A percentile compares a stretch with the other conserved stretches of the same genome.
Evolutionary conservation across 2,888 invertebrate species (phyloP).

Genomic region (Andrena chrysosceles): DNA sequence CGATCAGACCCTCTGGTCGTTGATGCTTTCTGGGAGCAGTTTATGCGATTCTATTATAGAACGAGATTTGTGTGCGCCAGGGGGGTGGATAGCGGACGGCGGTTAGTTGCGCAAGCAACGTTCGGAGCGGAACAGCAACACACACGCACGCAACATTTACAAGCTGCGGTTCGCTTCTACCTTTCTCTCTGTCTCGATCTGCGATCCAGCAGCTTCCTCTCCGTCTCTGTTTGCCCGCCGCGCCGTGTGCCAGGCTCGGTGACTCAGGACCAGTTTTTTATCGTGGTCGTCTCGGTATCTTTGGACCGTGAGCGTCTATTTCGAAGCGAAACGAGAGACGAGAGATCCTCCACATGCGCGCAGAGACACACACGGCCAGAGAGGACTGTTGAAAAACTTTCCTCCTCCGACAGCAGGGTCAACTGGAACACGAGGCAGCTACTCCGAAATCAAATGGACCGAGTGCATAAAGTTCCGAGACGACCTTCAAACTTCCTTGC

Average conservation of each 20-base stretch:
- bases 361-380: neutral
- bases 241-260: conserved; percentile 36
- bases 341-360: conserved; percentile 5
- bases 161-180: conserved; percentile 45
- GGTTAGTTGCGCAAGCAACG: conserved; percentile 70
- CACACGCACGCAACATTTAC: conserved; percentile 60
- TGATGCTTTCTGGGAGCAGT: conserved; percentile 68
- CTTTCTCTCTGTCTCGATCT: conserved; percentile 14
- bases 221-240: neutral
- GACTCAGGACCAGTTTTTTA: conserved; percentile 62
- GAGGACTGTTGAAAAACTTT: conserved; percentile 11
- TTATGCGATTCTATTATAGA: conserved; percentile 68
- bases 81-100: conserved; percentile 43
- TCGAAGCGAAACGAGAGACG: conserved; percentile 34
- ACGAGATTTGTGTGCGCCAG: conserved; percentile 52
- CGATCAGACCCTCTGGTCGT: conserved; percentile 50
- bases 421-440: conserved; percentile 21
- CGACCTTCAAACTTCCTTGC: conserved; percentile 51
- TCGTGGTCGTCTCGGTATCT: conserved; percentile 47
- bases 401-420: conserved; percentile 21
- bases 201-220: neutral
- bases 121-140: conserved; percentile 57
- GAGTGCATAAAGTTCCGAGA: conserved; percentile 33
- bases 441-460: conserved; percentile 36
- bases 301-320: conserved; percentile 57